Percentiles rank a stretch among this genome's conserved stretches.
phyloP scores from a whole-genome alignment of 2,113 vertebrate species.

The Chloropsis cyanopogon region DNA sequence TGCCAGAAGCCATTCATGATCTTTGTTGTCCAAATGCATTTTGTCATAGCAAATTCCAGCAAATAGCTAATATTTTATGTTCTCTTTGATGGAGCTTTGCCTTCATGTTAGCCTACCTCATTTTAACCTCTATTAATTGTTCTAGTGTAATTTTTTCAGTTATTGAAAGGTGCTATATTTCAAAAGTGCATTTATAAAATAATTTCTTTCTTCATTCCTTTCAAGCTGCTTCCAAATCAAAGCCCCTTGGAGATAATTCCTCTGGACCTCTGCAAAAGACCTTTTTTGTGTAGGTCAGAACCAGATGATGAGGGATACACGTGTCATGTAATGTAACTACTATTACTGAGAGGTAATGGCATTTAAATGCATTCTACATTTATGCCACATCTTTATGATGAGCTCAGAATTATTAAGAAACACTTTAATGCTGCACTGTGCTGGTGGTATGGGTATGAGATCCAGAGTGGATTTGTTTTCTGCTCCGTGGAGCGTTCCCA shows the following conservation, averaged over 20 bases:
- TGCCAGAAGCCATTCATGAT: slow-evolving; percentile 32
- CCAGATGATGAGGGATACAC: not conserved
- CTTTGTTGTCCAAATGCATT: slow-evolving; percentile 46
- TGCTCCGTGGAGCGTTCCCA: not conserved
- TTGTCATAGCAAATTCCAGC: not conserved
- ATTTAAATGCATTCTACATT: not conserved
- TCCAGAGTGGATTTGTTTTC: not conserved
- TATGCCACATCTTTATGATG: not conserved
- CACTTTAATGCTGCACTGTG: not conserved
- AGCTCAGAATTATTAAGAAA: not conserved
- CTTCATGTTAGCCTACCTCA: not conserved
- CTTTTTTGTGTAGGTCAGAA: not conserved
- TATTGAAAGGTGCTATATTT: not conserved
- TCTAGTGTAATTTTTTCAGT: not conserved
- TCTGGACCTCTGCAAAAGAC: not conserved
- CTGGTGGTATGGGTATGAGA: not conserved
- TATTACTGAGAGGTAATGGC: not conserved
- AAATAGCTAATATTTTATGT: not conserved
- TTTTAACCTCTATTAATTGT: not conserved
- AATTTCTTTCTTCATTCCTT: not conserved
- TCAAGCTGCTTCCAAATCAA: not conserved
- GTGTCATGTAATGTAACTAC: not conserved
- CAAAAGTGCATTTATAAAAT: not conserved
- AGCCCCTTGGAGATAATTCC: not conserved
- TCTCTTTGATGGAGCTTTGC: not conserved